Evolutionary conservation across 2,888 invertebrate species (phyloP), one percentile per base, ranked within the genome.

Genomic region (Proisotoma minuta): DNA sequence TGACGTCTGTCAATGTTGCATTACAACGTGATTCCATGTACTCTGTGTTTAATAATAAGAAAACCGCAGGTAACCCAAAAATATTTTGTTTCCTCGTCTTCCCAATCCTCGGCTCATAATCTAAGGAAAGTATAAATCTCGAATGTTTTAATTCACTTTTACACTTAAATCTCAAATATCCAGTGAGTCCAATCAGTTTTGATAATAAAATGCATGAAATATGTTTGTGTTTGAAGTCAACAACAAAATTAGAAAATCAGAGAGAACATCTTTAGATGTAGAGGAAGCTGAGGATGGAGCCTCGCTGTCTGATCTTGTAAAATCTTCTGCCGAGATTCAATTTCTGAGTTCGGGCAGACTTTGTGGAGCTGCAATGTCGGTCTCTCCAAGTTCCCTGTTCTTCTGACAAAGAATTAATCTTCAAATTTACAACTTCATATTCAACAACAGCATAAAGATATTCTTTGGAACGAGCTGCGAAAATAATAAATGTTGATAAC

Each of bases 401-500:
- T 10, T 34, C 15, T 34, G 15, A 34, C 10, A 34, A 34, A 34
- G 39, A 34, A 34, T 18, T 43, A 43, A 43, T 43, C 20, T n/a
- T 43, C 18, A n/a, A 43, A 43, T 43, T 43, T 43, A 43, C 43
- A 43, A 12, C 18, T 43, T 43, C 18, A 5, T 43, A 15, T 18
- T 43, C 34, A 34, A 10, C 34, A 10, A 10, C 34, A 10, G 8
- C 34, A 10, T 8, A 10, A 34, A 34, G 15, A 34, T 34, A 8
- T 15, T 10, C 34, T 34, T 10, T 34, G 48, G 43, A 53, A 47
- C 34, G 57, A 68, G 68, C 65, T 69, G 71, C 69, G 65, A 71
- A 71, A 71, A 70, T 69, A 71, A 71, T 68, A 61, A 66, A 71
- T 66, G 63, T 67, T 60, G 67, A 67, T 66, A 64, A 64, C 71